A percentile compares a stretch with the other conserved stretches of the same genome.
Conservation (phyloP, 2,113 vertebrate species). For the Pleuronectes platessa region DNA sequence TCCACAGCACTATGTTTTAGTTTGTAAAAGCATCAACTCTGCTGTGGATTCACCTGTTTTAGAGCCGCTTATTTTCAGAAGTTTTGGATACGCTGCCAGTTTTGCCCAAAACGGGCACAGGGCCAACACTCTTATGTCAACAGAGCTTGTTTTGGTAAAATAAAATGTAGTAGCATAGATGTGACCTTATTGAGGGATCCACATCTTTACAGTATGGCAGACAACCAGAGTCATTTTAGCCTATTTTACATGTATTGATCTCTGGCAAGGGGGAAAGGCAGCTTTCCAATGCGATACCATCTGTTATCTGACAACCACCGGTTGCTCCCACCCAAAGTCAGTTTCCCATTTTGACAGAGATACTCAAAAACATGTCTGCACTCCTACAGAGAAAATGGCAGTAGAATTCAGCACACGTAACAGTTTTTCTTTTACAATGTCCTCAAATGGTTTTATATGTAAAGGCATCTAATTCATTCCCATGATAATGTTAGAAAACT, state of each 20-base stretch:
- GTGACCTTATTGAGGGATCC: neutral
- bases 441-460: too few species aligned
- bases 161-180: too few species aligned
- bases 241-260: constrained; percentile 63
- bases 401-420: neutral
- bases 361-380: neutral
- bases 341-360: constrained; percentile 10
- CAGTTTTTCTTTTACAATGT: neutral
- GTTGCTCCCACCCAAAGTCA: neutral
- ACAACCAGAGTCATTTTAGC: constrained; percentile 30
- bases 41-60: too few species aligned
- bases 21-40: too few species aligned
- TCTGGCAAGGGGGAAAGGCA: constrained; percentile 43
- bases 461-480: too few species aligned
- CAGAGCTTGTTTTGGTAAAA: too few species aligned
- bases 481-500: too few species aligned
- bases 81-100: too few species aligned
- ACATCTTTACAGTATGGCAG: neutral
- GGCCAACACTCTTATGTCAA: too few species aligned
- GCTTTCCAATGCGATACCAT: constrained; percentile 47
- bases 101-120: too few species aligned
- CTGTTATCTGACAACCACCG: constrained; percentile 42
- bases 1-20: too few species aligned
- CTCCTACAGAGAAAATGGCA: neutral
- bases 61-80: neutral